A percentile compares a stretch with the other conserved stretches of the same genome.
Conservation (phyloP, 2,113 vertebrate species). For the rat (Rattus norvegicus) region GRCr8 NC_086027.1:46651501-46652000, state of each 20-base stretch:
- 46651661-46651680: background rate
- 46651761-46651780: background rate
- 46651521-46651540: background rate
- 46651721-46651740: background rate
- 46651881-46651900: background rate
- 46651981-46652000: constrained; percentile 46
- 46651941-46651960: background rate
- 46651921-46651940: background rate
- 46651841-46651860: background rate
- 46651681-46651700: too few species aligned
- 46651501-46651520: background rate
- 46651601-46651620: background rate
- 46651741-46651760: background rate
- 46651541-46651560: background rate
- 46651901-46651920: background rate
- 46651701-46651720: background rate
- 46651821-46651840: background rate
- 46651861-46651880: background rate
- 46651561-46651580: background rate
- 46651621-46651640: background rate
- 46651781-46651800: background rate
- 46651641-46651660: background rate
- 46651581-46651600: background rate
- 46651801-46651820: background rate
- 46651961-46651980: background rate